Conservation (phyloP, 1,140 invertebrate genomes). For the Heliconius melpomene region DNA sequence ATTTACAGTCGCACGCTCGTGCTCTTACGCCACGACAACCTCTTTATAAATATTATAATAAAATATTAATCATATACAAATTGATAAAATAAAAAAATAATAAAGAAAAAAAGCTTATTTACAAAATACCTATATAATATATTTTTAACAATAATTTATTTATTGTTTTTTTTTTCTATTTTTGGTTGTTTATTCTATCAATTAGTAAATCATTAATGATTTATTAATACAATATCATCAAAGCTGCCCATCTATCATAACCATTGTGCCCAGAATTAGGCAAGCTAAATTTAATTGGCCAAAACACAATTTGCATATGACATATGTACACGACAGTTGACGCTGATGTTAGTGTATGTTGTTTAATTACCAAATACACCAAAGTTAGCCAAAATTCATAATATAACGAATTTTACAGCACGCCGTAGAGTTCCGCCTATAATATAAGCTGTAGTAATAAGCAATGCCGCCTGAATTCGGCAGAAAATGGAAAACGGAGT, state of each 20-base stretch:
- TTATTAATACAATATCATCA: neutral
- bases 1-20: no score
- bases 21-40: no score
- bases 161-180: neutral
- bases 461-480: no score
- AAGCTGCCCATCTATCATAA: slow-evolving; percentile 21
- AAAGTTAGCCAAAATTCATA: neutral
- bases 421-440: no score
- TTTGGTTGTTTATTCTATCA: neutral
- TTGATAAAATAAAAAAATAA: no score
- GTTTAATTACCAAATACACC: slow-evolving; percentile 19
- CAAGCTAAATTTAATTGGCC: slow-evolving; percentile 37
- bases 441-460: no score
- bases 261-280: slow-evolving; percentile 15
- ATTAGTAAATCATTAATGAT: neutral
- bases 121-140: no score
- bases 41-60: no score
- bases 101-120: no score
- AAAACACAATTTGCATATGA: slow-evolving; percentile 23
- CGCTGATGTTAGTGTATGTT: neutral
- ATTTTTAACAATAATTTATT: no score
- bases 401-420: neutral
- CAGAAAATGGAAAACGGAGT: no score
- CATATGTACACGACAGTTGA: slow-evolving; percentile 18
- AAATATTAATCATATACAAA: no score